Evolutionary conservation across 1,140 invertebrate species (phyloP).

Genomic region (Drosophila sulfurigaster): DNA sequence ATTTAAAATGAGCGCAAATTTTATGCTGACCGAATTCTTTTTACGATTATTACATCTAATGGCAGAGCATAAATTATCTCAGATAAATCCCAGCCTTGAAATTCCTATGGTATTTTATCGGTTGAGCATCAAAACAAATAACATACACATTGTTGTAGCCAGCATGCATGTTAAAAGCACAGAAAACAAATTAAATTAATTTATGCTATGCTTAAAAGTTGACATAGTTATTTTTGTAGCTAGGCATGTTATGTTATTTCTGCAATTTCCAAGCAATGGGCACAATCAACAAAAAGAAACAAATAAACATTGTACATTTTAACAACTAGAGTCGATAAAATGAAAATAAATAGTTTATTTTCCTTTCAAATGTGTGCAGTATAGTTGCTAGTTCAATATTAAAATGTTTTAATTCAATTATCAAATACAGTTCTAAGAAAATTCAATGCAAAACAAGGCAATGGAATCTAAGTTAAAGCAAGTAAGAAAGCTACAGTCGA

Average conservation of each 20-base stretch:
- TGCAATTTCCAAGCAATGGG: background rate
- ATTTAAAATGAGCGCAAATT: slow-evolving; percentile 49
- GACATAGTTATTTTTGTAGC: slow-evolving; percentile 7
- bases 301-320: slow-evolving; percentile 10
- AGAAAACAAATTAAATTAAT: background rate
- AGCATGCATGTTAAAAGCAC: background rate
- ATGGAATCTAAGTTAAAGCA: no score
- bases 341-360: slow-evolving; percentile 2
- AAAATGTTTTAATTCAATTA: no score
- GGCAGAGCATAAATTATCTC: slow-evolving; percentile 17
- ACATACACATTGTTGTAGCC: background rate
- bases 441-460: no score
- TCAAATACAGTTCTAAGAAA: no score
- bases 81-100: background rate
- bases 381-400: background rate
- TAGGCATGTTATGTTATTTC: background rate
- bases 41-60: slow-evolving; percentile 42
- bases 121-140: background rate
- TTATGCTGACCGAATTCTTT: slow-evolving; percentile 32
- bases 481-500: no score
- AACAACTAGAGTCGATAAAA: background rate
- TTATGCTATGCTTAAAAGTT: slow-evolving; percentile 2
- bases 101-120: background rate
- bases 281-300: background rate
- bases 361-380: background rate